These are phyloP conservation scores for Caloenas nicobarica DNA, from an alignment of 2,113 vertebrate genomes.

Conservation along the genomic window DNA sequence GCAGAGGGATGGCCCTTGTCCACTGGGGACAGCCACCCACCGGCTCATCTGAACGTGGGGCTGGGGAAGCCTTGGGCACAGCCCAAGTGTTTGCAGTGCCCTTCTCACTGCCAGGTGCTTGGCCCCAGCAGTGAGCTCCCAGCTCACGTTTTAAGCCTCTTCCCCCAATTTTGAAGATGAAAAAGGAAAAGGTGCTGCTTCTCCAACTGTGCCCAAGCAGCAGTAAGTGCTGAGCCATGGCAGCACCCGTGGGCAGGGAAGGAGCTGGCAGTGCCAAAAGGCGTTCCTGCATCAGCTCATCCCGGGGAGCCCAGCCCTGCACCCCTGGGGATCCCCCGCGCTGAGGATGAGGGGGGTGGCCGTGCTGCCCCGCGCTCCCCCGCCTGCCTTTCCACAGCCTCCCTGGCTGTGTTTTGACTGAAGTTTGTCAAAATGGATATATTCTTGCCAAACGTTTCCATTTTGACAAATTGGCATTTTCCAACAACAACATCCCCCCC, in stretches of 20 bases:
- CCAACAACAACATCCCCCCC: not conserved
- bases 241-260: not conserved
- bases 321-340: too few relatives aligned
- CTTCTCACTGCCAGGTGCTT: too few relatives aligned
- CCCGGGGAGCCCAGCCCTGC: accelerated
- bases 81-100: not conserved
- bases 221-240: accelerated
- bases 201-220: accelerated
- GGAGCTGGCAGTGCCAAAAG: not conserved
- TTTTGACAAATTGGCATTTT: not conserved
- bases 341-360: not conserved
- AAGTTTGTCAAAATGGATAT: not conserved
- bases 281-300: not conserved
- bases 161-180: not conserved
- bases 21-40: accelerated
- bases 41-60: accelerated
- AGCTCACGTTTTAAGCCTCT: accelerated
- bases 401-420: not conserved
- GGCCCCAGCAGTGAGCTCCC: not conserved
- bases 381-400: not conserved
- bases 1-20: not conserved
- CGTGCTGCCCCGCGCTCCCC: accelerated
- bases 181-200: not conserved
- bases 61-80: not conserved
- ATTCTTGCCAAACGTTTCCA: not conserved